Conservation (phyloP, 64 coral and sea anemone species). For the Porites australiensis region DNA sequence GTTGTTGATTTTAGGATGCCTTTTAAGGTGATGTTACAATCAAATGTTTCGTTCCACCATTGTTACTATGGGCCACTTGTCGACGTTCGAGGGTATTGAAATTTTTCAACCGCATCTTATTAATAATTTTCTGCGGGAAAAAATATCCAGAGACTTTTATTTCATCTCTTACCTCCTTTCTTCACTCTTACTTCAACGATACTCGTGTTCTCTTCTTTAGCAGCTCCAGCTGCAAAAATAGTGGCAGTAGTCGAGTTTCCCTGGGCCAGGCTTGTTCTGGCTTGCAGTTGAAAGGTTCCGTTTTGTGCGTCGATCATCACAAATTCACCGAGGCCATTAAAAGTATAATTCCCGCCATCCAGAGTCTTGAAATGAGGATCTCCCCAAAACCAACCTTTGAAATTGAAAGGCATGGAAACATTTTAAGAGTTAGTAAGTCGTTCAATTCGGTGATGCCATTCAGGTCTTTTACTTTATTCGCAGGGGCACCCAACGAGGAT, state of each 20-base stretch:
- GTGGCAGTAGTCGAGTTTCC: slow-evolving; percentile 29
- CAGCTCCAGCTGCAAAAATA: slow-evolving; percentile 32
- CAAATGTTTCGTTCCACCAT: no score
- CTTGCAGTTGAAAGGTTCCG: slow-evolving; percentile 36
- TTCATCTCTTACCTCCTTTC: not conserved
- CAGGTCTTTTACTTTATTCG: no score
- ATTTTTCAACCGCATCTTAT: no score
- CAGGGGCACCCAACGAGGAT: no score
- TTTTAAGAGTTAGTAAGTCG: no score
- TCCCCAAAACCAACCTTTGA: slow-evolving; percentile 46
- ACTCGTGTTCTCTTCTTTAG: slow-evolving; percentile 36
- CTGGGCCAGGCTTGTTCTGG: slow-evolving; percentile 30
- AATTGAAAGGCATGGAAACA: not conserved
- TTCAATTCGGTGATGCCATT: no score
- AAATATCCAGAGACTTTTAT: not conserved
- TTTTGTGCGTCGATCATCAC: slow-evolving; percentile 31
- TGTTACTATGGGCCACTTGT: no score
- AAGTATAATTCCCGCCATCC: slow-evolving; percentile 44
- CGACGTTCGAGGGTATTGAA: no score
- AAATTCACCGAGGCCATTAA: slow-evolving; percentile 50
- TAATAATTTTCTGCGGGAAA: no score
- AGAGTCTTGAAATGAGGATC: slow-evolving; percentile 64
- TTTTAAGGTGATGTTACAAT: no score
- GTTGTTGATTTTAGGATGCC: no score
- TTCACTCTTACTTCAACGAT: slow-evolving; percentile 31